These are phyloP conservation scores for Mycetomoellerius zeteki DNA, from an alignment of 1,140 invertebrate species.

Conservation along the genomic window DNA sequence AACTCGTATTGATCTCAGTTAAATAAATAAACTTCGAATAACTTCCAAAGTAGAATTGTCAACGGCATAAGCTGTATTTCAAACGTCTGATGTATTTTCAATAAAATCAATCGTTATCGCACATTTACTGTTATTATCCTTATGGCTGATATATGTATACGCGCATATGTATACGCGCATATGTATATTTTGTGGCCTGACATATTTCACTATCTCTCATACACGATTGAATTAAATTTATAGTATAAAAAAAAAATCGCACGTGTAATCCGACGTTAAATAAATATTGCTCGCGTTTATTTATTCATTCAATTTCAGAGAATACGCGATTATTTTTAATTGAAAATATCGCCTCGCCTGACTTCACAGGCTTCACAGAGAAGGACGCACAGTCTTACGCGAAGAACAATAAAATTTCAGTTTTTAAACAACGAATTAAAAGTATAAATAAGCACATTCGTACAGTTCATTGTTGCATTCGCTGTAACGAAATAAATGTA, in stretches of 20 bases:
- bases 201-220: constrained; percentile 11
- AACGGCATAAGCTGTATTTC: neutral
- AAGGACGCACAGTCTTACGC: neutral
- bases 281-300: neutral
- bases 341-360: neutral
- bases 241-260: neutral
- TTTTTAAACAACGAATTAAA: neutral
- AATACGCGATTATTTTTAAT: neutral
- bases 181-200: neutral
- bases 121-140: constrained; percentile 11
- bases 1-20: constrained; percentile 5
- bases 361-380: neutral
- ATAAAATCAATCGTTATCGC: constrained; percentile 7
- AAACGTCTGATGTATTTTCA: constrained; percentile 18
- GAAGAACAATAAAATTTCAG: neutral
- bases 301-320: neutral
- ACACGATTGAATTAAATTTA: constrained; percentile 9
- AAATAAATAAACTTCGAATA: constrained; percentile 40
- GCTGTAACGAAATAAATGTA: neutral
- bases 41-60: neutral
- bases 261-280: neutral
- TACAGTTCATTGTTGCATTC: neutral
- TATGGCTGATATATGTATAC: too few species aligned
- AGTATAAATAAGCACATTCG: neutral
- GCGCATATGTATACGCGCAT: neutral